Evolutionary conservation across 2,888 invertebrate genomes (phyloP), one percentile per base, ranked within the genome.

Genomic region (Ochropleura plecta): DNA sequence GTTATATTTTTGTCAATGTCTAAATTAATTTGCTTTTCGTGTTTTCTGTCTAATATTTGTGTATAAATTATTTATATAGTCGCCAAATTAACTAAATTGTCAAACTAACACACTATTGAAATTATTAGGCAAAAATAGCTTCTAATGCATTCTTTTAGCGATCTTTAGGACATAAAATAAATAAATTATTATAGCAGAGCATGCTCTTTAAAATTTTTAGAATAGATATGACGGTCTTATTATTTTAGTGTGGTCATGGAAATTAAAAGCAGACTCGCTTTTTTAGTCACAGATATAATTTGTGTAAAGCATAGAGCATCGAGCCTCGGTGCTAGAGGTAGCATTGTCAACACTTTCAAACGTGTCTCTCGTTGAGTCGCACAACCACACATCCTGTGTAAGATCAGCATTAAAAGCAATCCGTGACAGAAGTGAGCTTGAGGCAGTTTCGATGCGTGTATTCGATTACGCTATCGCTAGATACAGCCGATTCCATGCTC

Each of bases 1-100:
- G 40, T 67, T 69, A 70, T 76, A 68, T 83, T 74, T 83, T 83
- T 72, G 64, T 76, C 78, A 59, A 70, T 78, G 84, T 84, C 71
- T 65, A 78, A 70, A 78, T 74, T 81, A 49, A 67, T 84, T 86
- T 76, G 81, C 84, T 78, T 84, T 73, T 76, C 59, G 63, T 86
- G 76, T 73, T 75, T 46, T 64, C 20, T 82, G 71, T 84, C 71
- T 81, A 73, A 78, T 62, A 73, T 71, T 73, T 85, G 53, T 78
- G 75, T 73, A 70, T 70, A 71, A 55, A 70, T 83, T 82, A 69
- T 71, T 82, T 75, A 49, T 68, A 69, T 71, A 73, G 60, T 53
- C 60, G 68, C 62, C 69, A 85, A 83, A 74, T 69, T 57, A 71
- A 69, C 57, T n/a, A 78, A 73, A 72, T 75, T 73, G 10, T 53